phyloP scores from a whole-genome alignment of 30 jellyfish, hydroid and myxozoan species.

The Aurelia coerulea region DNA sequence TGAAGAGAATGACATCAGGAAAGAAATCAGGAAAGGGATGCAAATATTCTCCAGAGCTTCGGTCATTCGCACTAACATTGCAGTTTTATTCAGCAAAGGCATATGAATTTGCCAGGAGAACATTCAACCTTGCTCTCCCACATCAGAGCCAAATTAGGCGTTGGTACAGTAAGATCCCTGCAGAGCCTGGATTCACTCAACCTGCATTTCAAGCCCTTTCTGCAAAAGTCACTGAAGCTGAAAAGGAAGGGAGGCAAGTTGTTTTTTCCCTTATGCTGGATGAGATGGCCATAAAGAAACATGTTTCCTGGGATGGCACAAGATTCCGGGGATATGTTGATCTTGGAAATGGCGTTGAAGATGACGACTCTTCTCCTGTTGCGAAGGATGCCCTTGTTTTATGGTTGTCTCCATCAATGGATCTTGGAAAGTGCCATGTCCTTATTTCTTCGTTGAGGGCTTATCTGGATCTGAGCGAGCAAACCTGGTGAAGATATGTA shows the following conservation, averaged over 20 bases:
- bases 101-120: conserved; percentile 57
- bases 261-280: conserved; percentile 55
- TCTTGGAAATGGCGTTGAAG: no score
- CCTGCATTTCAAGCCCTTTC: no score
- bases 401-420: conserved; percentile 62
- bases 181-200: conserved; percentile 73
- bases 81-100: conserved; percentile 73
- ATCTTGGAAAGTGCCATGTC: conserved; percentile 71
- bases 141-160: no score
- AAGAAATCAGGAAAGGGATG: conserved; percentile 40
- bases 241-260: conserved; percentile 5
- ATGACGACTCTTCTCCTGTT: no score
- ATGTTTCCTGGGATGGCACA: no score
- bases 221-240: conserved; percentile 16
- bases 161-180: no score
- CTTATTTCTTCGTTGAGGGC: conserved; percentile 62
- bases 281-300: no score
- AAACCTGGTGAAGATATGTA: no score
- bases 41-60: conserved; percentile 26
- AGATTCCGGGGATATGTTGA: no score
- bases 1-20: conserved; percentile 19
- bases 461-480: conserved; percentile 64
- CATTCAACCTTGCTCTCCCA: no score
- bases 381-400: no score
- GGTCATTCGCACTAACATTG: conserved; percentile 55